A percentile compares a stretch with the other conserved stretches of the same genome.
phyloP scores from a whole-genome alignment of 2,888 invertebrate species.

The Julus scandinavius region DNA sequence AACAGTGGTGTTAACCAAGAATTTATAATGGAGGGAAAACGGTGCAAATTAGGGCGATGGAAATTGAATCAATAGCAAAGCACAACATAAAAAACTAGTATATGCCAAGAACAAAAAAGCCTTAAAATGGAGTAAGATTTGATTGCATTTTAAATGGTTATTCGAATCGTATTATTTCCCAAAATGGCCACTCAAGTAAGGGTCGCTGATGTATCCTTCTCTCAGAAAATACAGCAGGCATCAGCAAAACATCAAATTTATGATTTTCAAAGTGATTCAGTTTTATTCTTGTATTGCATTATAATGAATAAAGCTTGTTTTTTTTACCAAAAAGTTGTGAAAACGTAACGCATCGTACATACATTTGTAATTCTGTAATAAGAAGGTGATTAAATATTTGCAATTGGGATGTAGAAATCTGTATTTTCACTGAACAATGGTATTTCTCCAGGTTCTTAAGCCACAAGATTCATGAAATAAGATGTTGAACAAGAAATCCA shows the following conservation, averaged over 20 bases:
- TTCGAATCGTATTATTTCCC: neutral
- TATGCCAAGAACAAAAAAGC: neutral
- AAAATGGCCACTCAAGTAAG: neutral
- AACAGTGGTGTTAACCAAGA: conserved; percentile 45
- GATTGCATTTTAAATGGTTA: conserved; percentile 10
- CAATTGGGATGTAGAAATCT: no score
- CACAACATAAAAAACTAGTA: neutral
- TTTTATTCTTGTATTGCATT: no score
- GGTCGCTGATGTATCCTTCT: neutral
- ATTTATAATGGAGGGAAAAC: conserved; percentile 39
- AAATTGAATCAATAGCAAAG: conserved; percentile 13
- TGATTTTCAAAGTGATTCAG: no score
- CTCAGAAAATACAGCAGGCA: neutral
- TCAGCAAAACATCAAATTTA: neutral
- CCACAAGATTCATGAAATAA: neutral
- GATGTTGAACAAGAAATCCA: neutral
- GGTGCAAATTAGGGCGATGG: conserved; percentile 12
- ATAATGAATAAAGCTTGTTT: no score
- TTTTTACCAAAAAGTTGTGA: no score
- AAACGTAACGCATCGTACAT: no score
- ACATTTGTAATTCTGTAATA: no score
- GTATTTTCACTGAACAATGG: neutral
- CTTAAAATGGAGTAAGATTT: neutral
- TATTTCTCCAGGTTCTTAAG: neutral
- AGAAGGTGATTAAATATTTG: no score